Evolutionary conservation across 2,113 vertebrate genomes (phyloP).

Genomic region (Pygoscelis adeliae): DNA sequence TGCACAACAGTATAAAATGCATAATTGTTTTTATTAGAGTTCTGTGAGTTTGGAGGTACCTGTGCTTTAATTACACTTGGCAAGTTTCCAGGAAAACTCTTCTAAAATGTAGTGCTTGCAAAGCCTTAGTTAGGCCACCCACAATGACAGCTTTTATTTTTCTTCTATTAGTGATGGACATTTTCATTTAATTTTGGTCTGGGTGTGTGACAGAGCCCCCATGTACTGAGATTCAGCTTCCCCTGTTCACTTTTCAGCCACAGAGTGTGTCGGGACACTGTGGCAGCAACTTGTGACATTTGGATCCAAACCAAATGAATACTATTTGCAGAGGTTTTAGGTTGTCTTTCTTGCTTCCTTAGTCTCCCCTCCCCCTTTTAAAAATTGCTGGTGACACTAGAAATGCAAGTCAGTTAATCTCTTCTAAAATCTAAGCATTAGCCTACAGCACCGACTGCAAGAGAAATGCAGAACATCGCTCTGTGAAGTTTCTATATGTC

Average conservation of each 20-base stretch:
- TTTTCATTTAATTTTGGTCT: constrained; percentile 55
- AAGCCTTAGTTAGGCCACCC: constrained; percentile 63
- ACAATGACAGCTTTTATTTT: constrained; percentile 66
- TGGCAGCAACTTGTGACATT: constrained; percentile 29
- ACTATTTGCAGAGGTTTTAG: background rate
- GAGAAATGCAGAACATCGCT: constrained; percentile 17
- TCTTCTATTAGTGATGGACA: constrained; percentile 60
- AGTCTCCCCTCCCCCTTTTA: background rate
- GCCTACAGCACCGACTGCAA: background rate
- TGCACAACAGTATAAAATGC: constrained; percentile 43
- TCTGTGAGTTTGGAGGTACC: constrained; percentile 70
- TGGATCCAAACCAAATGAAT: background rate
- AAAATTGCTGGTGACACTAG: constrained; percentile 15
- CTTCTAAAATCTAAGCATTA: constrained; percentile 13
- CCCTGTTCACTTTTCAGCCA: constrained; percentile 43
- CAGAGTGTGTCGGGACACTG: background rate
- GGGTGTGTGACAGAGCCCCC: constrained; percentile 28
- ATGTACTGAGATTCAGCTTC: constrained; percentile 23
- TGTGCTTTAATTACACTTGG: constrained; percentile 70
- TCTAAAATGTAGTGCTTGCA: constrained; percentile 59
- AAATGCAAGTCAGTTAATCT: constrained; percentile 51
- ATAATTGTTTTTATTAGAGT: constrained; percentile 71
- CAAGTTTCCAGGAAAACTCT: constrained; percentile 58
- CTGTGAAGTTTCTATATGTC: background rate
- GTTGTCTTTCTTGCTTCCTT: constrained; percentile 44